phyloP scores from a whole-genome alignment of 2,113 vertebrate species.

The Melanerpes aurifrons region DNA sequence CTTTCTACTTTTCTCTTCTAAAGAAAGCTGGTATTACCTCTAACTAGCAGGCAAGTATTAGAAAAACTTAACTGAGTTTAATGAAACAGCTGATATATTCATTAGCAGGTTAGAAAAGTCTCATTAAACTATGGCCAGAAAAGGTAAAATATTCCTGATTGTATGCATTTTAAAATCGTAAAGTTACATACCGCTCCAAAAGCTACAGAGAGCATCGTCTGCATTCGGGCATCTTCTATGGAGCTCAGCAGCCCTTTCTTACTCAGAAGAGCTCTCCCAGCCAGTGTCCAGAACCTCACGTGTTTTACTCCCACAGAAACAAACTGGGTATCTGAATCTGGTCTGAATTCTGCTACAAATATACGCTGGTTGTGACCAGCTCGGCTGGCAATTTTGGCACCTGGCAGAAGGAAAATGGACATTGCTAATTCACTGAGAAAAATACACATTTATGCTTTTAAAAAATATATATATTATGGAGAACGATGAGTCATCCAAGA shows the following conservation, averaged over 20 bases:
- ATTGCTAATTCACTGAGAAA: neutral
- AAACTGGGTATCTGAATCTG: constrained; percentile 97
- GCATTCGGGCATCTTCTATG: constrained; percentile 93
- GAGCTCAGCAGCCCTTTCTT: constrained; percentile 94
- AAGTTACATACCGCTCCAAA: constrained; percentile 95
- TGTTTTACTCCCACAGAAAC: constrained; percentile 98
- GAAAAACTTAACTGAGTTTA: neutral
- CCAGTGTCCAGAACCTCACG: constrained; percentile 96
- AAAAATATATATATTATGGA: neutral
- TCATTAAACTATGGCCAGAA: neutral
- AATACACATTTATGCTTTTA: neutral
- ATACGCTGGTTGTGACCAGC: constrained; percentile 93
- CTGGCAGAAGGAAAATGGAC: constrained; percentile 69
- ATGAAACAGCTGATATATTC: neutral
- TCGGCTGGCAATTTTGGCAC: constrained; percentile 93
- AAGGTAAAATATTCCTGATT: neutral
- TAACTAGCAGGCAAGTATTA: neutral
- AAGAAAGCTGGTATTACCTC: neutral
- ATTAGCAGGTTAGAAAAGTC: neutral
- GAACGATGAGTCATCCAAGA: neutral
- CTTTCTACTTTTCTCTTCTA: neutral
- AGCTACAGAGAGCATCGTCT: constrained; percentile 96
- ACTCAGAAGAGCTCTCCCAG: constrained; percentile 92
- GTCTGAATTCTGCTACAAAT: constrained; percentile 97
- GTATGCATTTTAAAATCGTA: neutral